These are phyloP conservation scores for Mormyrus proboscirostris DNA, from an alignment of 2,797 vertebrate genomes.

Conservation along the genomic window DNA sequence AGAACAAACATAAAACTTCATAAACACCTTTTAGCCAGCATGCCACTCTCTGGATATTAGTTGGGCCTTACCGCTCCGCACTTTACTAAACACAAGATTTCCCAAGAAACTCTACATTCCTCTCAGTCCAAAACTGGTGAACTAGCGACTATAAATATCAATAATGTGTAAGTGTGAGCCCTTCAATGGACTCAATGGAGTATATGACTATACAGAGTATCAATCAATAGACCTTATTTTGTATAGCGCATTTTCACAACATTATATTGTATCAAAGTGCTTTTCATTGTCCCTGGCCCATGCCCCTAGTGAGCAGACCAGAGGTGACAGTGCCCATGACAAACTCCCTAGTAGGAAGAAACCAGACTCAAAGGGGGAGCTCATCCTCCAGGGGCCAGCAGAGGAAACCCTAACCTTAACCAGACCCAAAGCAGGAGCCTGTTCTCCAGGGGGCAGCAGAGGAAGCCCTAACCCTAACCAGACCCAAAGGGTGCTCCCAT, in stretches of 20 bases:
- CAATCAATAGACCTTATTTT: not conserved
- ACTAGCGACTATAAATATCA: not conserved
- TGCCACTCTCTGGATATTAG: not conserved
- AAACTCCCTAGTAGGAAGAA: not conserved
- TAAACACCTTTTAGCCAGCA: not conserved
- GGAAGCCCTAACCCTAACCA: too few relatives aligned
- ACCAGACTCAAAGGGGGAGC: not conserved
- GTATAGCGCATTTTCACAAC: not conserved
- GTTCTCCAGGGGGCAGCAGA: not conserved
- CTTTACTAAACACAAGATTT: not conserved
- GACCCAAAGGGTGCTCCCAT: too few relatives aligned
- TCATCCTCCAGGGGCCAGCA: not conserved
- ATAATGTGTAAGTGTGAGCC: not conserved
- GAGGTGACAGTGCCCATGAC: not conserved
- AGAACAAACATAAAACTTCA: not conserved
- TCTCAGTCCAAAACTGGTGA: not conserved
- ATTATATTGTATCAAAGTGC: not conserved
- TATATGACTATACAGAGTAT: not conserved
- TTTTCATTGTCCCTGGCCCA: not conserved
- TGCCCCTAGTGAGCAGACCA: not conserved
- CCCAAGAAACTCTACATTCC: not conserved
- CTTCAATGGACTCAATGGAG: not conserved
- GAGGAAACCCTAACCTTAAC: not conserved
- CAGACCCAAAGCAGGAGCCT: not conserved
- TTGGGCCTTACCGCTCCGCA: not conserved